Evolutionary conservation across 2,888 invertebrate species (phyloP).

Genomic region (Oasisia sp.): DNA sequence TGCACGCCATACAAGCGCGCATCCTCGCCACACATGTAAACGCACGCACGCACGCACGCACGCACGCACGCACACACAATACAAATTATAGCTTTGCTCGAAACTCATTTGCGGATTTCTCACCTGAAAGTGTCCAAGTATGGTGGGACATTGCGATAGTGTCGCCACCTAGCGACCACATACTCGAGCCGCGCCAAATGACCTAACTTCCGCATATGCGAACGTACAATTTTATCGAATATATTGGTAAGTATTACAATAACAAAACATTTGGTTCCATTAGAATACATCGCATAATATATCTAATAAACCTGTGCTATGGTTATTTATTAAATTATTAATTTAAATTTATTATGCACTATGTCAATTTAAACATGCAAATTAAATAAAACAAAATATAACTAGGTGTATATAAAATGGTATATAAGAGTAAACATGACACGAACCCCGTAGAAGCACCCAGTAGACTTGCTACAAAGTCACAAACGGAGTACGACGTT

Average conservation of each 20-base stretch:
- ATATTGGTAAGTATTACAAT: neutral
- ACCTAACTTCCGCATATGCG: neutral
- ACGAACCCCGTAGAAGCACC: neutral
- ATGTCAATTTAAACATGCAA: neutral
- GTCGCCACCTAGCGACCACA: neutral
- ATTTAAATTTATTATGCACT: neutral
- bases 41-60: too few species aligned
- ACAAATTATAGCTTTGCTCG: too few species aligned
- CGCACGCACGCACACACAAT: too few species aligned
- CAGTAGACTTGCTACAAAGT: conserved; percentile 31
- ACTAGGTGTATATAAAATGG: neutral
- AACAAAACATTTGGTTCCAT: neutral
- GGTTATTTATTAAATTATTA: neutral
- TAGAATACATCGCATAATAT: neutral
- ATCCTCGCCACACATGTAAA: too few species aligned
- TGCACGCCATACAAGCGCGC: too few species aligned
- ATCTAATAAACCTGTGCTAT: neutral
- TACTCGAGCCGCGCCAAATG: neutral
- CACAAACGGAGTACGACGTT: neutral
- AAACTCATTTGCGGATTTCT: too few species aligned
- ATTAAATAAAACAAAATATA: neutral
- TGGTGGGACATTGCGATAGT: too few species aligned
- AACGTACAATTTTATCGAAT: neutral
- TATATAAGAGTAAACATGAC: neutral
- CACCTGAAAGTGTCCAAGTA: too few species aligned